phyloP scores from a whole-genome alignment of 2,888 invertebrate genomes.

The Lochmaea capreae region DNA sequence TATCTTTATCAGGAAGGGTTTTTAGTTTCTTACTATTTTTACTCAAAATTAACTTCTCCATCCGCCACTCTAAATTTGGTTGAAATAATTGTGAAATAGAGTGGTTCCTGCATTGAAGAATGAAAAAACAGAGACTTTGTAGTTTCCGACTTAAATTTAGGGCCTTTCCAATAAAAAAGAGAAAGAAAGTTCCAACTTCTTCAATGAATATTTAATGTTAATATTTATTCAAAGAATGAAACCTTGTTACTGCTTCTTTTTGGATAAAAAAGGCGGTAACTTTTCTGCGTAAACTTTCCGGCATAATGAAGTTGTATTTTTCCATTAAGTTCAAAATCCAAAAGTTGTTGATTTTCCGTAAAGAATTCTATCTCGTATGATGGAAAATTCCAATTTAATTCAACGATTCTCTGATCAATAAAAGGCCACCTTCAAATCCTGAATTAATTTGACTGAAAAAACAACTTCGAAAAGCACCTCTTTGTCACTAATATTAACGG shows the following conservation, averaged over 20 bases:
- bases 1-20: no score
- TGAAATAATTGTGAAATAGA: no score
- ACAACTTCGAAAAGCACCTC: neutral
- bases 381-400: neutral
- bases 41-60: no score
- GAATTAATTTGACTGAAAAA: neutral
- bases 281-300: neutral
- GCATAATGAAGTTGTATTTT: neutral
- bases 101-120: neutral
- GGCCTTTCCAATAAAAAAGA: neutral
- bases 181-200: neutral
- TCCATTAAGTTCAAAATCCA: neutral
- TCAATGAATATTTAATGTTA: conserved; percentile 22
- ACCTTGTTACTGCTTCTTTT: conserved; percentile 25
- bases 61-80: no score
- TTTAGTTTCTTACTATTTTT: no score
- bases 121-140: neutral
- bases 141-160: neutral
- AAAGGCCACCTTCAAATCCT: neutral
- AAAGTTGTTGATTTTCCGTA: neutral
- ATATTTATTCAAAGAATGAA: conserved; percentile 28
- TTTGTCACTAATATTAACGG: conserved; percentile 15
- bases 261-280: neutral
- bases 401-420: neutral
- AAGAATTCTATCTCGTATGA: neutral